Base-by-base conservation (phyloP, 2,888 invertebrate genomes). In the Craniophora ligustri region DNA sequence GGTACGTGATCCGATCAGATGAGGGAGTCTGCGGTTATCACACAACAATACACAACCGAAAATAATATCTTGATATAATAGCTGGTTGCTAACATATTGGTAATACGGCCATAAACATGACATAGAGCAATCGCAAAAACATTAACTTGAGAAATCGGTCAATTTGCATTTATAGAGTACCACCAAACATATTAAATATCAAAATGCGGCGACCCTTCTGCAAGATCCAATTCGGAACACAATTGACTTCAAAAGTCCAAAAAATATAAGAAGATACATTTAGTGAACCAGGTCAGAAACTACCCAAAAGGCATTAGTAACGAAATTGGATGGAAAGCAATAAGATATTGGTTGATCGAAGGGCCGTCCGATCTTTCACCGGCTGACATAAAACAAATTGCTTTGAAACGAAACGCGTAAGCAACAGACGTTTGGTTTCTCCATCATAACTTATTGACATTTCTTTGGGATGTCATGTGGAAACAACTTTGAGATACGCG, bases 271-370 rank as follows among this genome's bases (percentile, higher is more conserved):
- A 2, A 10, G 8, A 23, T 36, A 16, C 15, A 21, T 18, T 8
- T 40, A 15, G 45, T 18, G 35, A 68, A 61, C 23, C 38, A 59
- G 58, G 55, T 59, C 67, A 62, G 39, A 23, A 67, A 65, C 71
- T 72, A 71, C 65, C 65, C 56, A 51, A 65, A 56, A 67, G 62
- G 73, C 67, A 70, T 72, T 70, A 72, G 50, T 57, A 38, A 51
- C 46, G 65, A 70, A 65, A 72, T 73, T 73, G 69, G 56, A 73
- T 66, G 67, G 63, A 70, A 70, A 69, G 66, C 69, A 76, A 77
- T 77, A 77, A 75, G 72, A 72, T 75, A 76, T 76, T 40, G 67
- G 62, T 68, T 62, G 65, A 74, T 71, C 67, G 67, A 73, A 54
- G 67, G 72, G 44, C 58, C 49, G 39, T 50, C 57, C 56, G 51